Evolutionary conservation across 2,888 invertebrate species (phyloP).

Genomic region (Cactoblastis cactorum): DNA sequence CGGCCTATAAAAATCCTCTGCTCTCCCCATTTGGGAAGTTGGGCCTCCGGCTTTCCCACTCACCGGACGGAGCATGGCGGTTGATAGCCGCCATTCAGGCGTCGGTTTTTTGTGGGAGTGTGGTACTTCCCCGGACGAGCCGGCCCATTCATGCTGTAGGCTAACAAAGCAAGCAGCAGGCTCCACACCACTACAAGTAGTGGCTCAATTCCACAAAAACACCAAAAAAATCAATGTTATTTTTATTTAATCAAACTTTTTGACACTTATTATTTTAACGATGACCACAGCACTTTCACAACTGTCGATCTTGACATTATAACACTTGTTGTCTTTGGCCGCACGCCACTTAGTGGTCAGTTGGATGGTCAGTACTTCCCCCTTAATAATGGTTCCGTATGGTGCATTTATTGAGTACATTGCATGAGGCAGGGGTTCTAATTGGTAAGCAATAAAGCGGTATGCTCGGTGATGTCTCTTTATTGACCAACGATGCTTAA

Average conservation of each 20-base stretch:
- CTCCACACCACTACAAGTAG: too few relatives aligned
- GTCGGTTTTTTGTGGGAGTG: too few relatives aligned
- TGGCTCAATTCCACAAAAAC: too few relatives aligned
- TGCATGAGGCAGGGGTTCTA: slow-evolving; percentile 29
- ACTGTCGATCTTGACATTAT: slow-evolving; percentile 9
- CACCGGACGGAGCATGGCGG: too few relatives aligned
- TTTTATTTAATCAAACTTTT: slow-evolving; percentile 2
- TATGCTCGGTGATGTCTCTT: slow-evolving; percentile 56
- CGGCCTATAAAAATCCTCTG: too few relatives aligned
- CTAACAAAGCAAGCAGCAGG: too few relatives aligned
- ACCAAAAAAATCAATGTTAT: not conserved
- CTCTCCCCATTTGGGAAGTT: too few relatives aligned
- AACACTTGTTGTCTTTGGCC: slow-evolving; percentile 46
- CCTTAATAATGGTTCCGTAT: not conserved
- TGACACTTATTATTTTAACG: slow-evolving; percentile 12
- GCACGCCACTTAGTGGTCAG: slow-evolving; percentile 48
- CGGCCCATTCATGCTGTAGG: too few relatives aligned
- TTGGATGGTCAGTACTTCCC: slow-evolving; percentile 32
- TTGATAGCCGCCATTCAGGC: too few relatives aligned
- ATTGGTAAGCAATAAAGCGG: slow-evolving; percentile 66
- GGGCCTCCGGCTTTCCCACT: too few relatives aligned
- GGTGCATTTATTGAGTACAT: not conserved
- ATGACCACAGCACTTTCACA: slow-evolving; percentile 17
- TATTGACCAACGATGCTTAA: slow-evolving; percentile 45
- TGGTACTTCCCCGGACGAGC: too few relatives aligned